Conservation (phyloP, 2,113 vertebrate species). For the Microtus montanus region DNA sequence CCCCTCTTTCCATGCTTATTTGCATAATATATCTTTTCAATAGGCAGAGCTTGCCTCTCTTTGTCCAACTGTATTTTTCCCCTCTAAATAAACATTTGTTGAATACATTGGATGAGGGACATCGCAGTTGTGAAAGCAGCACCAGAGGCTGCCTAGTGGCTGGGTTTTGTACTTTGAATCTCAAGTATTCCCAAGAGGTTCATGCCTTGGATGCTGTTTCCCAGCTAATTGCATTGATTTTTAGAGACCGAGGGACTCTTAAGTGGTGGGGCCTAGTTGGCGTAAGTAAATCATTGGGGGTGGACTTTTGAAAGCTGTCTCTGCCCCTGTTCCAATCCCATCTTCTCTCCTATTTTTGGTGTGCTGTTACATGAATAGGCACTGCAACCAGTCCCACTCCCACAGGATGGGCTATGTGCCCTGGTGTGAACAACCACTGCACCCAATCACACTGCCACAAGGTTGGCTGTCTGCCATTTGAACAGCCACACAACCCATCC, state of each 20-base stretch:
- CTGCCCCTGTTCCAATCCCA: background rate
- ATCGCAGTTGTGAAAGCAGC: background rate
- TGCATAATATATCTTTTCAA: background rate
- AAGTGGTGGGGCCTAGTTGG: background rate
- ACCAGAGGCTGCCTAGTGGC: background rate
- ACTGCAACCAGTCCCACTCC: background rate
- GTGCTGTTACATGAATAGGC: background rate
- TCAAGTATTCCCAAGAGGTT: background rate
- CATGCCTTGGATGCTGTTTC: background rate
- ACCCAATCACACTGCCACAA: no score
- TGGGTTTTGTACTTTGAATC: background rate
- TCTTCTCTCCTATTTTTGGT: background rate
- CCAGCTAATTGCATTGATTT: background rate
- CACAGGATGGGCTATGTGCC: background rate
- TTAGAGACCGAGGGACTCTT: background rate
- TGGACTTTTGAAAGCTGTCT: no score
- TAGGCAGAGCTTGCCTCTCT: background rate
- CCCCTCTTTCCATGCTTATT: background rate
- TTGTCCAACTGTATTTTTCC: background rate
- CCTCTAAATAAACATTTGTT: background rate
- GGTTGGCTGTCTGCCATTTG: no score
- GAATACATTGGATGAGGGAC: background rate
- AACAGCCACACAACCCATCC: no score
- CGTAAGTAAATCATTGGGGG: background rate
- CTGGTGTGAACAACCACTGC: no score